Evolutionary conservation across 2,113 vertebrate genomes (phyloP), one percentile per base, ranked within the genome.

Genomic region (Lagopus leucura): DNA sequence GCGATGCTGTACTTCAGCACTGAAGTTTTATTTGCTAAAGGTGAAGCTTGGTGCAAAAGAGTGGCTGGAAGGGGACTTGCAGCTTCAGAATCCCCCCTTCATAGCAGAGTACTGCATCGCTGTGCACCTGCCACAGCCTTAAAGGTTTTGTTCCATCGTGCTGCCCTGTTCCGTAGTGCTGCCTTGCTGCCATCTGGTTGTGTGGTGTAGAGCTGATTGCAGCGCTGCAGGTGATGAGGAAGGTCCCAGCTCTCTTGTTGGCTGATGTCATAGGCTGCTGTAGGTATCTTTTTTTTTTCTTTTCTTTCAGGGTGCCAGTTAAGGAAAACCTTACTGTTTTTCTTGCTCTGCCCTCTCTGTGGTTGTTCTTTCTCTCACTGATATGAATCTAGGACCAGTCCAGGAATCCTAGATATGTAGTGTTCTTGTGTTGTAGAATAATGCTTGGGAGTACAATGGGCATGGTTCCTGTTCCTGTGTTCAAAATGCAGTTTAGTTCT

Each of bases 221-320:
- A 47, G 15, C 43, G 13, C 36, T 72, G 18, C 40, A 82, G 54
- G 34, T 79, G 75, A 15, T 36, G 48, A 9, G 16, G 36, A 8
- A 30, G 25, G 28, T 74, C 72, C 27, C 4, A 6, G 0, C 75
- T 60, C 43, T 69, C 42, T 12, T 25, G 4, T 34, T n/a, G 38
- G 30, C 40, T 36, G 42, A 43, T 43, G 28, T 34, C 0, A 0
- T 74, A 9, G 13, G 0, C 61, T 80, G 30, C 61, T 61, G 58
- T 27, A 10, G 28, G n/a, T 67, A 6, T 66, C 20, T 57, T 30
- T 21, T 42, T 57, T 89, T 84, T 64, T 22, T 50, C 24, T 50
- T 45, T 45, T 19, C 43, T 43, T 43, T 43, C 43, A 32, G 60
- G 45, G 34, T 38, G 28, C 58, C 21, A 8, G 4, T 52, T 80